phyloP scores from a whole-genome alignment of 2,797 vertebrate genomes.

The Myotis myotis region DNA sequence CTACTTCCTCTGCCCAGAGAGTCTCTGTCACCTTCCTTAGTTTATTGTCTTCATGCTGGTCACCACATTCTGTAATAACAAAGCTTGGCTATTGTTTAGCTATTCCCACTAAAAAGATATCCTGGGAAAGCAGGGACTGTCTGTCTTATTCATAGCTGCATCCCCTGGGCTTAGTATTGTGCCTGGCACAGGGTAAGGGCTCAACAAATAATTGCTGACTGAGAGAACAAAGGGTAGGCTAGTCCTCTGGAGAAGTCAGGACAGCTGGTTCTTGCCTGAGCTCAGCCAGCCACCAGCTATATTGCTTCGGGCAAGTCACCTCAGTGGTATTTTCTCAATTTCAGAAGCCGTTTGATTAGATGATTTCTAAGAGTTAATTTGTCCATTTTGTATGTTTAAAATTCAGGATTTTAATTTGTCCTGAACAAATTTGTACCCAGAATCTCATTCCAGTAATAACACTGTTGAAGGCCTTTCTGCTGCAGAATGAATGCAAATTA shows the following conservation, averaged over 20 bases:
- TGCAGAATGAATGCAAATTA: not conserved
- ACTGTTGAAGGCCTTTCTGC: not conserved
- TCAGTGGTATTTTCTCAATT: not conserved
- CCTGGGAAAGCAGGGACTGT: not conserved
- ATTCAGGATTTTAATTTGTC: conserved; percentile 5
- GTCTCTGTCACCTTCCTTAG: not conserved
- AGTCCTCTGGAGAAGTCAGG: not conserved
- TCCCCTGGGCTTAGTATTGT: not conserved
- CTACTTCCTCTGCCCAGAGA: no score
- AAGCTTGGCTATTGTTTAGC: not conserved
- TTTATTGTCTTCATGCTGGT: not conserved
- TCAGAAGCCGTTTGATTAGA: not conserved
- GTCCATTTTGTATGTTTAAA: not conserved
- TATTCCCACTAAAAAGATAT: not conserved
- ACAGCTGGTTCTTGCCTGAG: not conserved
- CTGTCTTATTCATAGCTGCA: not conserved
- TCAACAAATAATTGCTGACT: not conserved
- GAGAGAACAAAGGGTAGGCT: not conserved
- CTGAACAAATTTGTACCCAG: not conserved
- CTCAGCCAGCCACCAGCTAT: not conserved
- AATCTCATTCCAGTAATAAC: not conserved
- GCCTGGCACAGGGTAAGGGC: not conserved
- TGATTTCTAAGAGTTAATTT: conserved; percentile 5
- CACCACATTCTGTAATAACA: not conserved
- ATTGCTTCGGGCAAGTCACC: not conserved